Conservation (phyloP, 2,888 invertebrate species). For the Morinoia aosen region DNA sequence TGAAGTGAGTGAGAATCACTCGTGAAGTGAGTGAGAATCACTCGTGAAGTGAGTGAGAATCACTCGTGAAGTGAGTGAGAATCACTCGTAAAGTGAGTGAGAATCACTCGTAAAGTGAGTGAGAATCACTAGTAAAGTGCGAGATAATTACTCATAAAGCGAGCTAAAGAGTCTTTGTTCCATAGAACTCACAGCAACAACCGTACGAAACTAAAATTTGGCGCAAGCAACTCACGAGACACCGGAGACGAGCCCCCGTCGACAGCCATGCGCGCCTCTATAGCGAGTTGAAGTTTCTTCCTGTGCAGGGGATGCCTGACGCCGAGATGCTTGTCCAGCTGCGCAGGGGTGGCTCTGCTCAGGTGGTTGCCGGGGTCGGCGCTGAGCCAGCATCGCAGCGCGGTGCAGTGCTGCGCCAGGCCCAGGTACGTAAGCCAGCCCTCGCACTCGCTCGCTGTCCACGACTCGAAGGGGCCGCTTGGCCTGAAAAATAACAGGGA, state of each 20-base stretch:
- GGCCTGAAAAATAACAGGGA: constrained; percentile 73
- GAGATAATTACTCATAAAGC: too few relatives aligned
- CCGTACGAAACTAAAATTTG: too few relatives aligned
- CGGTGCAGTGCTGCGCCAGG: constrained; percentile 83
- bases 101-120: too few relatives aligned
- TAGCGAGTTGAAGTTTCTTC: constrained; percentile 87
- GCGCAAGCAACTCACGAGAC: neutral
- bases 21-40: too few relatives aligned
- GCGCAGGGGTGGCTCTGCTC: constrained; percentile 76
- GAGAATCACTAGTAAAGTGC: too few relatives aligned
- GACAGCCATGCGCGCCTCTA: constrained; percentile 71
- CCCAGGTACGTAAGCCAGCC: constrained; percentile 86
- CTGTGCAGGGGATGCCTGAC: constrained; percentile 85
- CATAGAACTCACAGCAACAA: too few relatives aligned
- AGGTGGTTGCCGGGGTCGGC: constrained; percentile 83
- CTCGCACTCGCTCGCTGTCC: constrained; percentile 85
- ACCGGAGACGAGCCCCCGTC: constrained; percentile 4
- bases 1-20: too few relatives aligned
- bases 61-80: too few relatives aligned
- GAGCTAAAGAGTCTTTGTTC: too few relatives aligned
- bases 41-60: too few relatives aligned
- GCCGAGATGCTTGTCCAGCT: constrained; percentile 90
- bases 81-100: too few relatives aligned
- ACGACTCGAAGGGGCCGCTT: constrained; percentile 82
- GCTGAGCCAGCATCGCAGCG: constrained; percentile 84